These are phyloP conservation scores for Thaumatotibia leucotreta DNA, from an alignment of 1,140 invertebrate species.

Conservation along the genomic window DNA sequence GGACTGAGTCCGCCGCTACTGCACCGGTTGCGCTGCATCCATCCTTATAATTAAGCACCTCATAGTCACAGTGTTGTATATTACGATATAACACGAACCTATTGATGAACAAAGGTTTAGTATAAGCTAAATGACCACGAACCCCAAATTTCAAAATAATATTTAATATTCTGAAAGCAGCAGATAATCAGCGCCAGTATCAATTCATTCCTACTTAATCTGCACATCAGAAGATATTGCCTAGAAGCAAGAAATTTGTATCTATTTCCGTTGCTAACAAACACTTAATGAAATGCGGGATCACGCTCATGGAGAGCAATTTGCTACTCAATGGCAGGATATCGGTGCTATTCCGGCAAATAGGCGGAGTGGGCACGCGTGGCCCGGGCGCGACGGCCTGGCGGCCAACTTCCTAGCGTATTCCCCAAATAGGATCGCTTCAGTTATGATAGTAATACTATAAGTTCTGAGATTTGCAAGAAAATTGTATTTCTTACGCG, in stretches of 20 bases:
- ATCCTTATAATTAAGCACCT: too few species aligned
- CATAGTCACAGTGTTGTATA: too few species aligned
- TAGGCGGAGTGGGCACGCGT: constrained; percentile 40
- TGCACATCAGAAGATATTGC: not conserved
- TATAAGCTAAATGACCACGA: too few species aligned
- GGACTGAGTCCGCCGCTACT: too few species aligned
- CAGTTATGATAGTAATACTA: constrained; percentile 41
- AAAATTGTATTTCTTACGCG: constrained; percentile 29
- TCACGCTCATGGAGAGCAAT: constrained; percentile 35
- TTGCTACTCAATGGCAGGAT: constrained; percentile 34
- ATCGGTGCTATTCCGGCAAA: constrained; percentile 39
- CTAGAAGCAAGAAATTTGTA: constrained; percentile 9
- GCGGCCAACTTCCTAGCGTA: constrained; percentile 49
- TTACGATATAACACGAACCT: too few species aligned
- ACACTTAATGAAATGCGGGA: constrained; percentile 45
- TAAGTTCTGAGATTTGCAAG: constrained; percentile 31
- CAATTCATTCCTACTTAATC: not conserved
- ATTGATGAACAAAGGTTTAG: not conserved
- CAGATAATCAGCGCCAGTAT: not conserved
- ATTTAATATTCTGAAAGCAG: not conserved
- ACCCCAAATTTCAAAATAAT: too few species aligned
- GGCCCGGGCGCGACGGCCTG: constrained; percentile 39
- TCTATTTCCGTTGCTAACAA: constrained; percentile 25
- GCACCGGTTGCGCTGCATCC: too few species aligned
- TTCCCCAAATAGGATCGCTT: constrained; percentile 50